These are phyloP conservation scores for Formicarius rufipectus DNA, from an alignment of 2,113 vertebrate genomes.

Conservation along the genomic window DNA sequence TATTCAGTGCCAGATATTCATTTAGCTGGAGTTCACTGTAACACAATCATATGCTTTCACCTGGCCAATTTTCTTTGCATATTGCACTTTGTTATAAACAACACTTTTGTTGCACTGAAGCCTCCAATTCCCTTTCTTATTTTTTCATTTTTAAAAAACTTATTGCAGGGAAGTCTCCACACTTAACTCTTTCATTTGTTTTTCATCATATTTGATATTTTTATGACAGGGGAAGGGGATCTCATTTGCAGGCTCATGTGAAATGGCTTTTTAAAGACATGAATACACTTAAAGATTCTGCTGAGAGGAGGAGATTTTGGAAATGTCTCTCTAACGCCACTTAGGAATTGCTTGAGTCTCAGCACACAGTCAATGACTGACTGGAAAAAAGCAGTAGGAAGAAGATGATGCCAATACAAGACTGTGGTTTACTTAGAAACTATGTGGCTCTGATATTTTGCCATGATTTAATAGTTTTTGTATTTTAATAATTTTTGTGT, in stretches of 20 bases:
- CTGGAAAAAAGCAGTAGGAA: neutral
- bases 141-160: neutral
- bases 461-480: neutral
- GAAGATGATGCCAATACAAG: neutral
- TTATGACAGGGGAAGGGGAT: neutral
- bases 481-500: neutral
- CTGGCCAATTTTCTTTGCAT: slow-evolving; percentile 57
- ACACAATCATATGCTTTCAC: slow-evolving; percentile 45
- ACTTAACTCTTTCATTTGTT: neutral
- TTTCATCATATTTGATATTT: neutral
- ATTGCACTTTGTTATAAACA: slow-evolving; percentile 47
- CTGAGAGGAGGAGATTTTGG: neutral
- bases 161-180: neutral
- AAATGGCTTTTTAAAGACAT: neutral
- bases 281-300: neutral
- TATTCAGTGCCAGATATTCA: slow-evolving; percentile 54
- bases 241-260: neutral
- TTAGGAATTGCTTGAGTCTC: neutral
- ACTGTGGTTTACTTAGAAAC: neutral
- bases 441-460: neutral
- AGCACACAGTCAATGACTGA: neutral
- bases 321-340: neutral
- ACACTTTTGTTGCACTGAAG: neutral
- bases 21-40: slow-evolving; percentile 37
- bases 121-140: neutral